These are phyloP conservation scores for Euura lappo DNA, from an alignment of 1,140 invertebrate species.

Conservation along the genomic window DNA sequence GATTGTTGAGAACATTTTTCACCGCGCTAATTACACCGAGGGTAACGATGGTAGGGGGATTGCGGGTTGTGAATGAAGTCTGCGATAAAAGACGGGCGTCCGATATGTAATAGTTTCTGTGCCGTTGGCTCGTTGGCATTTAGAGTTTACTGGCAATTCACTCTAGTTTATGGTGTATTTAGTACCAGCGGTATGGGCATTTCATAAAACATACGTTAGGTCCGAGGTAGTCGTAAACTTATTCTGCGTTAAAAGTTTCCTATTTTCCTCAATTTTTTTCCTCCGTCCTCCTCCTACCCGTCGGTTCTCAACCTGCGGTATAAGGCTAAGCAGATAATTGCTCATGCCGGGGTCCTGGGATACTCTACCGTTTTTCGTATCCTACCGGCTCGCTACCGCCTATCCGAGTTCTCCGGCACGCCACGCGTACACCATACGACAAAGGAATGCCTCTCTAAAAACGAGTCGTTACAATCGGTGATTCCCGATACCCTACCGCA, in stretches of 20 bases:
- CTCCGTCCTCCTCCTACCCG: too few species aligned
- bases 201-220: background rate
- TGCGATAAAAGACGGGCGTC: background rate
- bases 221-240: background rate
- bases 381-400: background rate
- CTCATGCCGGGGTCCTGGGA: background rate
- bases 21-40: too few species aligned
- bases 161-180: background rate
- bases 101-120: background rate
- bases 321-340: constrained; percentile 3
- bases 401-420: too few species aligned
- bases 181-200: background rate
- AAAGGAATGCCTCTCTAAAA: background rate
- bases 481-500: background rate
- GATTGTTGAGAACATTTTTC: too few species aligned
- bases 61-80: background rate
- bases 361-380: background rate
- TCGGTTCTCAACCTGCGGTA: background rate
- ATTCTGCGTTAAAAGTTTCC: background rate
- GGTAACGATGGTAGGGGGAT: too few species aligned
- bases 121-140: background rate
- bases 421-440: background rate
- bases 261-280: background rate
- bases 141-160: background rate
- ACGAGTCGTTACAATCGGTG: constrained; percentile 2